Evolutionary conservation across 2,113 vertebrate genomes (phyloP).

Genomic region (Nanorana parkeri): DNA sequence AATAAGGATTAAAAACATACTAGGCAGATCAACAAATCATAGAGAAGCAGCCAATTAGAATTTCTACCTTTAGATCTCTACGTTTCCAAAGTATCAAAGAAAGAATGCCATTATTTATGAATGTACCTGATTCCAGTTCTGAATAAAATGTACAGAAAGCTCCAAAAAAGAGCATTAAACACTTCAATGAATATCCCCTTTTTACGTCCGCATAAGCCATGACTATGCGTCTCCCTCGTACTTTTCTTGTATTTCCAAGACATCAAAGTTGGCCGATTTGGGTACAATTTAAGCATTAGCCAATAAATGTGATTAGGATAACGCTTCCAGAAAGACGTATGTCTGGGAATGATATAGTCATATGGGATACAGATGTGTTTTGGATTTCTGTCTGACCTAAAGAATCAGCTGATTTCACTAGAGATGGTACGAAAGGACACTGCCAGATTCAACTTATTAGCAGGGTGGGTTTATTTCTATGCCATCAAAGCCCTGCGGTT

Average conservation of each 20-base stretch:
- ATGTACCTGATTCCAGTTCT: conserved; percentile 51
- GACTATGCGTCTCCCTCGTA: conserved; percentile 58
- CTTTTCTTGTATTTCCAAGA: conserved; percentile 60
- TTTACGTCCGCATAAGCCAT: conserved; percentile 54
- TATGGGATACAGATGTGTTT: conserved; percentile 91
- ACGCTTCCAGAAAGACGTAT: conserved; percentile 85
- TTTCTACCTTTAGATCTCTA: conserved; percentile 77
- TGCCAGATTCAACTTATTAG: conserved; percentile 55
- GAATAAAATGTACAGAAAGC: conserved; percentile 60
- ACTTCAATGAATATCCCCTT: conserved; percentile 41
- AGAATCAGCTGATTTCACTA: conserved; percentile 71
- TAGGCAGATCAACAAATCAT: conserved; percentile 77
- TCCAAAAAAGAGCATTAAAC: conserved; percentile 25
- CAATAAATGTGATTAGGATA: conserved; percentile 93
- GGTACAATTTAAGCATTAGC: conserved; percentile 73
- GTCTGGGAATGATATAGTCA: conserved; percentile 78
- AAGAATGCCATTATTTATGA: conserved; percentile 62
- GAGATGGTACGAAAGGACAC: conserved; percentile 61
- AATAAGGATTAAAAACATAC: conserved; percentile 92
- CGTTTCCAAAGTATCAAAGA: conserved; percentile 68
- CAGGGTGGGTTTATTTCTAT: conserved; percentile 1
- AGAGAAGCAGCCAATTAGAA: conserved; percentile 64
- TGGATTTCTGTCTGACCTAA: conserved; percentile 70
- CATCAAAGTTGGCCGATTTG: conserved; percentile 58
- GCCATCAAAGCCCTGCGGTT: conserved; percentile 52